Conservation (phyloP, 2,113 vertebrate species). For the Hylia prasina region DNA sequence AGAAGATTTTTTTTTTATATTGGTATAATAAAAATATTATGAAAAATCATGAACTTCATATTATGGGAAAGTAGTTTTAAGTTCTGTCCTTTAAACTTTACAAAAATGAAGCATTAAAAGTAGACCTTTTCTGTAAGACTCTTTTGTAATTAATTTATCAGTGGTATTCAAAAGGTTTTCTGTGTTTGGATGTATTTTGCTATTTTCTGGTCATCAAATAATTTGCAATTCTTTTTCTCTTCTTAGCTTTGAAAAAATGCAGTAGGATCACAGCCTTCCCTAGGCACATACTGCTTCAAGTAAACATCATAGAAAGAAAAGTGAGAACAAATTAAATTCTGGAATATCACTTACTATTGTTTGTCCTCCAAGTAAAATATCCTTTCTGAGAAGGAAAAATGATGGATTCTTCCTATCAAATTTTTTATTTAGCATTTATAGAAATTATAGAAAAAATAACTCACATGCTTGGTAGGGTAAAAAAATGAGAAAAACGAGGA, state of each 20-base stretch:
- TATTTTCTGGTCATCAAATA: neutral
- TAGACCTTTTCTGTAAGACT: neutral
- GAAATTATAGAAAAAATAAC: neutral
- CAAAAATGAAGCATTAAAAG: neutral
- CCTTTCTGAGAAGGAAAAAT: neutral
- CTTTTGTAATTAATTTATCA: neutral
- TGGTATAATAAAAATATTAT: neutral
- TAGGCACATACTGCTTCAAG: neutral
- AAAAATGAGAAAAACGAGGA: neutral
- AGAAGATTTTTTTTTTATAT: neutral
- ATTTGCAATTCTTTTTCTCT: neutral
- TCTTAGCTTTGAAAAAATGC: neutral
- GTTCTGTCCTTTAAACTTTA: neutral
- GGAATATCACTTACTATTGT: neutral
- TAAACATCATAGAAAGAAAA: neutral
- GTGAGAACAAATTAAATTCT: neutral
- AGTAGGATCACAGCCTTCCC: neutral
- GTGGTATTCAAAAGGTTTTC: neutral
- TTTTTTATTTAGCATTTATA: neutral
- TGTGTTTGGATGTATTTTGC: neutral
- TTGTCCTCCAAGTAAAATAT: neutral
- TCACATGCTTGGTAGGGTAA: neutral
- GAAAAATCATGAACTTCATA: neutral
- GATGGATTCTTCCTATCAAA: neutral
- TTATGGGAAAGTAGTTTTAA: neutral